Evolutionary conservation across 2,797 vertebrate species (phyloP), one percentile per base, ranked within the genome.

Genomic region (Erethizon dorsatum): DNA sequence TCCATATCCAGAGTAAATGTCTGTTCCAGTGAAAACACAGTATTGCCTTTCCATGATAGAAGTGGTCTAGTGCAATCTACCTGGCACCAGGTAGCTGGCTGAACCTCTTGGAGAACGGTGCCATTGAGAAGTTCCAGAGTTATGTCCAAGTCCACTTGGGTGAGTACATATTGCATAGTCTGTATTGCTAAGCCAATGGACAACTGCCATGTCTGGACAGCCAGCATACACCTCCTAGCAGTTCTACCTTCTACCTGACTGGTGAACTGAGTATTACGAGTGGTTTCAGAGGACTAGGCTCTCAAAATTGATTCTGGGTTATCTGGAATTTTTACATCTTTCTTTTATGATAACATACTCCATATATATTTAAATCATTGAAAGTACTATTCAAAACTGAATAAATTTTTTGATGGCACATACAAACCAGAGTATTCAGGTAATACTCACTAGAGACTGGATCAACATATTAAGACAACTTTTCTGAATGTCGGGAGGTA

Each of bases 401-500:
- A 83, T 90, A 97, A 94, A 56, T 31, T 84, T 11, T 80, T 56
- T 89, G 33, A 96, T 31, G 69, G 47, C 47, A 96, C 37, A 71
- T 47, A 96, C 75, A 93, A 90, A 96, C n/a, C 80, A 89, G 61
- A 56, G 56, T 28, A 96, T 33, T 90, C 18, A 69, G 50, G 57
- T 85, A 61, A 92, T 96, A 99, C 99, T 99, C 98, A 99, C 99
- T 99, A 99, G 99, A 97, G 99, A 99, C 95, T 99, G 98, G 90
- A 98, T 99, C 96, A 99, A 97, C 96, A 98, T 98, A 41, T 97
- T 96, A 83, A 99, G 98, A 98, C 99, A 99, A 92, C 98, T 98
- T 98, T 98, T 99, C 88, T 99, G 99, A 96, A 99, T 99, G 88
- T 99, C 99, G 59, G 98, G 92, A 83, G 99, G 98, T 98, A 99